These are phyloP conservation scores for Nephrotoma flavescens DNA, from an alignment of 2,888 invertebrate species.

Conservation along the genomic window DNA sequence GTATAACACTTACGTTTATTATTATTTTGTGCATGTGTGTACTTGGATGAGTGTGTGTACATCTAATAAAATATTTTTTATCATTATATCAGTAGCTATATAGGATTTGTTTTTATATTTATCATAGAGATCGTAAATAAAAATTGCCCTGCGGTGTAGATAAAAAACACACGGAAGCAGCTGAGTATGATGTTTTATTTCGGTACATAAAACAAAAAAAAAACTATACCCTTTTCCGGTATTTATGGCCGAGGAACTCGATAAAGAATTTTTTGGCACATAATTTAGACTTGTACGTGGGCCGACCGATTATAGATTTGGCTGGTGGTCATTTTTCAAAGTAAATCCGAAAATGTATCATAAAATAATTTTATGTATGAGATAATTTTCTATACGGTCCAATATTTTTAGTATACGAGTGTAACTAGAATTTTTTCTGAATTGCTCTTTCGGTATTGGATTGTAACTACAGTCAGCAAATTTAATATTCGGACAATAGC, in stretches of 20 bases:
- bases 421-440: no score
- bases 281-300: neutral
- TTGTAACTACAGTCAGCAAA: no score
- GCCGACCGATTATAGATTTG: neutral
- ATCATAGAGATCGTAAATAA: neutral
- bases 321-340: neutral
- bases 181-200: neutral
- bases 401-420: no score
- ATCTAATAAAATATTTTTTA: neutral
- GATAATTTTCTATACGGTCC: no score
- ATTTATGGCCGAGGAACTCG: neutral
- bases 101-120: neutral
- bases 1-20: neutral
- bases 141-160: neutral
- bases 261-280: neutral
- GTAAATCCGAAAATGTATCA: neutral
- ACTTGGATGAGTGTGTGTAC: neutral
- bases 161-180: neutral
- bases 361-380: no score
- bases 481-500: no score
- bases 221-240: neutral
- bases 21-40: neutral
- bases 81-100: neutral
- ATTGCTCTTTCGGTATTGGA: no score
- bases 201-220: neutral